phyloP scores from a whole-genome alignment of 2,888 invertebrate genomes.

The Oeneis ivallda region DNA sequence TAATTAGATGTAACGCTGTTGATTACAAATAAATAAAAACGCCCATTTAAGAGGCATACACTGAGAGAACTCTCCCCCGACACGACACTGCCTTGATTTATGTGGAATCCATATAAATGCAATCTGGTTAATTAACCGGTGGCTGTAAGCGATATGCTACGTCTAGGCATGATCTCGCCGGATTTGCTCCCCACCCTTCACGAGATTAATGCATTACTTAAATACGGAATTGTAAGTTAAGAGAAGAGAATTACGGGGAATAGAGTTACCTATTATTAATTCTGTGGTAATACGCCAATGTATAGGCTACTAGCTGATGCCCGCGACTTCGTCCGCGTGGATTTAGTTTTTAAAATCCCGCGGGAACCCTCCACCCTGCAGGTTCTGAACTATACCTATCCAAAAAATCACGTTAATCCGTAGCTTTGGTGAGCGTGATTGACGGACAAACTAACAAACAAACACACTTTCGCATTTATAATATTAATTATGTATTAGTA shows the following conservation, averaged over 20 bases:
- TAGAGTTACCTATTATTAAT: background rate
- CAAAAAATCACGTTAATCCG: too few species aligned
- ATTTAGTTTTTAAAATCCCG: too few species aligned
- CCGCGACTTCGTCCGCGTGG: too few species aligned
- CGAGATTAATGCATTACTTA: conserved; percentile 8
- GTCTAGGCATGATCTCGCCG: conserved; percentile 30
- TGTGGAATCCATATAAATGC: conserved; percentile 78
- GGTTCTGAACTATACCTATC: too few species aligned
- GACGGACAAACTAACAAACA: too few species aligned
- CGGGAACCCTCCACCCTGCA: too few species aligned
- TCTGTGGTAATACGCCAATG: too few species aligned
- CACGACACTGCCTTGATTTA: conserved; percentile 70
- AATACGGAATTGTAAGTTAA: background rate
- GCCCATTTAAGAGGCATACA: conserved; percentile 48
- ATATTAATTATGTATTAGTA: too few species aligned
- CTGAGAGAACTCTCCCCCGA: conserved; percentile 55
- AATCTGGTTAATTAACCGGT: conserved; percentile 70
- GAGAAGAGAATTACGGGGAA: background rate
- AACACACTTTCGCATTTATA: too few species aligned
- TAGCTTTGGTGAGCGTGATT: too few species aligned
- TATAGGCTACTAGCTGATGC: too few species aligned
- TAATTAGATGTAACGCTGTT: too few species aligned
- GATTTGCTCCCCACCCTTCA: conserved; percentile 25
- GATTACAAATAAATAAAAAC: conserved; percentile 15
- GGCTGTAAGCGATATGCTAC: conserved; percentile 62